Base-by-base conservation (phyloP, 1,140 invertebrate genomes). In the Mizuhopecten yessoensis region DNA sequence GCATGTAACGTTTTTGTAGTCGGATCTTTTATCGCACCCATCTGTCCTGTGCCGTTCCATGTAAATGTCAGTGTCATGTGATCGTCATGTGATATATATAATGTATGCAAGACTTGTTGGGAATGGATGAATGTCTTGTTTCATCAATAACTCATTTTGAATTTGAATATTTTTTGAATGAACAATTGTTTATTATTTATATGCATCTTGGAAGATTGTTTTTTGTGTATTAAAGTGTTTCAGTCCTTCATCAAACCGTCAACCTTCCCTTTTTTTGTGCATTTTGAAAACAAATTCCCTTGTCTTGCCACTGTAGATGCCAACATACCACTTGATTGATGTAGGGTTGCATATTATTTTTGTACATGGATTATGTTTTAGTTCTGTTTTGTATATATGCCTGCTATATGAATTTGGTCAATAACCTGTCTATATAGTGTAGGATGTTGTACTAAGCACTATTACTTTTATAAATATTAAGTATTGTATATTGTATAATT, bases 71-170 rank as follows among this genome's bases (percentile, higher is more conserved):
- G 23, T 75, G 23, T 75, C 57, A 75, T 75, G 57, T 75, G 57
- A n/a, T 13, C 29, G 57, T 75, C 57, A n/a, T 29, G 20, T 29
- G 57, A 2, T 29, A 75, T 75, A 75, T 75, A 29, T 17, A 29
- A 75, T 75, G 57, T 29, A 75, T 75, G 57, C 57, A n/a, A 75
- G 57, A n/a, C 29, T 75, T 75, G n/a, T 75, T 75, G 57, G 57
- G 57, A 29, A 75, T 75, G 57, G 57, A 75, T 75, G 57, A 75
- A 29, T 75, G 29, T 75, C 1, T 75, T 29, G 11, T n/a, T n/a
- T 75, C 57, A 75, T 75, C 57, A 75, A 75, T 75, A 75, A n/a
- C n/a, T n/a, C 29, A 29, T 29, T 5, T 75, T 29, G 9, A 75
- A n/a, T 75, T 75, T 75, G 2, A 75, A 75, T 75, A 75, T 17